Conservation (phyloP, 2,797 vertebrate species). For the Darevskia nairensis region DNA sequence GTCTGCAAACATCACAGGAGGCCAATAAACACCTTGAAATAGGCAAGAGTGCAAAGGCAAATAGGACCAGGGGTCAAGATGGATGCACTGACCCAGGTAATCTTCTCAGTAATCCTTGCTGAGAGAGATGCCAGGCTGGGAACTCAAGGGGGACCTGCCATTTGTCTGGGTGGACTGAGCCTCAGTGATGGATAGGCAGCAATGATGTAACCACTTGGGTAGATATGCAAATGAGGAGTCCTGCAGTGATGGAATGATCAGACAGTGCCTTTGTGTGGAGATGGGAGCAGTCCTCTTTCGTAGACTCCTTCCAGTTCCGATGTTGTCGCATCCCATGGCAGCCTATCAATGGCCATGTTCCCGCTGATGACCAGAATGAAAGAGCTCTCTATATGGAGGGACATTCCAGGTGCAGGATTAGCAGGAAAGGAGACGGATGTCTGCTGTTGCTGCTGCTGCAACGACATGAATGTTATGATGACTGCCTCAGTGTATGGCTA, state of each 20-base stretch:
- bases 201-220: not conserved
- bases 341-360: not conserved
- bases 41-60: not conserved
- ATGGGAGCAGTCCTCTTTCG: not conserved
- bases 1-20: constrained; percentile 6
- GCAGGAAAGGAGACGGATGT: not conserved
- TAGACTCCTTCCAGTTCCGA: not conserved
- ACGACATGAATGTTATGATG: not conserved
- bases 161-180: not conserved
- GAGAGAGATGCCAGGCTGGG: not conserved
- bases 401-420: not conserved
- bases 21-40: not conserved
- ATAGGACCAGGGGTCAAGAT: constrained; percentile 3
- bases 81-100: not conserved
- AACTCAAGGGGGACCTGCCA: not conserved
- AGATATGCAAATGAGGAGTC: not conserved
- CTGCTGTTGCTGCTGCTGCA: not conserved
- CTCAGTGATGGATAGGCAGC: not conserved
- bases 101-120: not conserved
- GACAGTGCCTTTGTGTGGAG: not conserved
- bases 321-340: not conserved
- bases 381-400: not conserved
- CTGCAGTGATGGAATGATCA: not conserved
- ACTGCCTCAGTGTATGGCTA: not conserved
- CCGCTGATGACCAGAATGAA: not conserved